These are phyloP conservation scores for Philereme transversata DNA, from an alignment of 2,888 invertebrate species.

Conservation along the genomic window DNA sequence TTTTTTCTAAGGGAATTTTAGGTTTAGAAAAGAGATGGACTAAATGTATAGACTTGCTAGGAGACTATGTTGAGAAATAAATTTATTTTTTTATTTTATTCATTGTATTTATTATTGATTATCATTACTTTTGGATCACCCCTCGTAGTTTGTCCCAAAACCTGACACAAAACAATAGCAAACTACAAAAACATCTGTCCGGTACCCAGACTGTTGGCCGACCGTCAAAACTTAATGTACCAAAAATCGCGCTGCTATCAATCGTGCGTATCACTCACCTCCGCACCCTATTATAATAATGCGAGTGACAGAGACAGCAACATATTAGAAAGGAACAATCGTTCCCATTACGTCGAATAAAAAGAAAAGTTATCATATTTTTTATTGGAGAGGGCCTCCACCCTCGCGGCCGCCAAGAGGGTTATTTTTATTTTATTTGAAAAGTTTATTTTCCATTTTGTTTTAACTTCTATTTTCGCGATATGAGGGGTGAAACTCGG, in stretches of 20 bases:
- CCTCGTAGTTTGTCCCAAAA: constrained; percentile 2
- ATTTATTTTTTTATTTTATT: too few relatives aligned
- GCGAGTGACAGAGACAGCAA: constrained; percentile 70
- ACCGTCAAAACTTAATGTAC: constrained; percentile 11
- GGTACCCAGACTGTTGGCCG: background rate
- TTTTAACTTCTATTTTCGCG: constrained; percentile 81
- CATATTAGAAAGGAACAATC: constrained; percentile 78
- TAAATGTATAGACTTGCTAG: too few relatives aligned
- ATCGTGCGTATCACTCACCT: constrained; percentile 36
- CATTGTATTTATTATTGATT: too few relatives aligned
- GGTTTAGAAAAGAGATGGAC: too few relatives aligned
- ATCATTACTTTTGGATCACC: too few relatives aligned
- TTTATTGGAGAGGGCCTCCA: constrained; percentile 82
- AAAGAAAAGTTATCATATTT: constrained; percentile 85
- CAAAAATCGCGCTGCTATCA: constrained; percentile 24
- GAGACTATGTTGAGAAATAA: too few relatives aligned
- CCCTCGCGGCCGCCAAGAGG: constrained; percentile 79
- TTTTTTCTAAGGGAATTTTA: too few relatives aligned
- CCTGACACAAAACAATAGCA: background rate
- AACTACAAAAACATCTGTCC: constrained; percentile 20
- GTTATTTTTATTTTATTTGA: constrained; percentile 84
- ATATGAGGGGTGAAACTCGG: constrained; percentile 73
- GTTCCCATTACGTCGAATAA: constrained; percentile 82
- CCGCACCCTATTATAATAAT: constrained; percentile 75
- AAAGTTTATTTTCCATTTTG: constrained; percentile 83